Conservation (phyloP, 1,140 invertebrate species). For the Coenobita brevimanus region DNA sequence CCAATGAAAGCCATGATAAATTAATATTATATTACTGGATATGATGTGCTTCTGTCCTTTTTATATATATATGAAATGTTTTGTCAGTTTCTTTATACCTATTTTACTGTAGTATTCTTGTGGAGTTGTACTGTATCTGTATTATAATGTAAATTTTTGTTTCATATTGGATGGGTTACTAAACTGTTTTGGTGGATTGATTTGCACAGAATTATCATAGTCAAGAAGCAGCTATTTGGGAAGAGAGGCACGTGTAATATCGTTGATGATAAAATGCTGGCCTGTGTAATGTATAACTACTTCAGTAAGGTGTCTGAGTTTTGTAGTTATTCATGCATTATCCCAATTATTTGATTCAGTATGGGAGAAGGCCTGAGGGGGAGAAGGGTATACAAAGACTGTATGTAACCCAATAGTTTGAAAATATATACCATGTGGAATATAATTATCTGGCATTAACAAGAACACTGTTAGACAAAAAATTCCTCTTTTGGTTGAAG, state of each 20-base stretch:
- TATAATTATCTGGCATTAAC: too few relatives aligned
- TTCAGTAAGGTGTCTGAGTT: neutral
- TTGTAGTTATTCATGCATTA: too few relatives aligned
- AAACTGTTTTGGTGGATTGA: conserved; percentile 48
- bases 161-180: conserved; percentile 43
- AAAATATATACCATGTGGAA: too few relatives aligned
- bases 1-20: too few relatives aligned
- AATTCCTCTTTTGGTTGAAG: too few relatives aligned
- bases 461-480: too few relatives aligned
- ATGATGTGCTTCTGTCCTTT: too few relatives aligned
- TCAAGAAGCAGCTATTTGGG: conserved; percentile 41
- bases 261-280: neutral
- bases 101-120: conserved; percentile 30
- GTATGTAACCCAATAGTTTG: too few relatives aligned
- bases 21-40: too few relatives aligned
- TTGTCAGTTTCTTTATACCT: neutral
- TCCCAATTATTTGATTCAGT: too few relatives aligned
- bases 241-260: conserved; percentile 1
- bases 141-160: conserved; percentile 62
- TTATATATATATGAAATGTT: neutral
- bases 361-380: too few relatives aligned
- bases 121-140: conserved; percentile 35
- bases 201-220: conserved; percentile 31
- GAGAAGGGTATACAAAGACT: too few relatives aligned
- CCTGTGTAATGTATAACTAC: neutral